Evolutionary conservation across 2,888 invertebrate genomes (phyloP).

Genomic region (Calliphora vomitoria): DNA sequence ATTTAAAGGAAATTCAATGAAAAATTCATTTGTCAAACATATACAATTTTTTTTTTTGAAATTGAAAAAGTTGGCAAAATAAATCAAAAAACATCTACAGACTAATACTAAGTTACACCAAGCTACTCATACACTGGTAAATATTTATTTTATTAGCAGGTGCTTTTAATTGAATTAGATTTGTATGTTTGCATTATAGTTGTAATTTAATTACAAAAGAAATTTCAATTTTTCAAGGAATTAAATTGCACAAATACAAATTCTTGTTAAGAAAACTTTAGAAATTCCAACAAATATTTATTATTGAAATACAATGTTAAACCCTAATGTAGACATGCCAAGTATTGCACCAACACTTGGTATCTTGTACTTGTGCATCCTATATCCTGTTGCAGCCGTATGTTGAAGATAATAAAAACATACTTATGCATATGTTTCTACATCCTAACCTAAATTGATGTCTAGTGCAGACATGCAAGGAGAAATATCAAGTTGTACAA

Average conservation of each 20-base stretch:
- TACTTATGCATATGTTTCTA: not conserved
- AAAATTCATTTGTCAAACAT: not conserved
- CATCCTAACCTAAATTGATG: not conserved
- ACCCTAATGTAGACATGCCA: not conserved
- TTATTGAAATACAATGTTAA: not conserved
- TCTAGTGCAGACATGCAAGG: not conserved
- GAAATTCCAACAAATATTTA: not conserved
- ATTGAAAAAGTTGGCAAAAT: slow-evolving; percentile 6
- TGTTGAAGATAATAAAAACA: not conserved
- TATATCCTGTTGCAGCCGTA: not conserved
- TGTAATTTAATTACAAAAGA: not conserved
- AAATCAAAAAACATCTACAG: not conserved
- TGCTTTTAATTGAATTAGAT: slow-evolving; percentile 18
- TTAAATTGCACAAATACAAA: not conserved
- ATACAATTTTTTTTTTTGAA: slow-evolving; percentile 3
- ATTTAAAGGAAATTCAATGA: slow-evolving; percentile 22
- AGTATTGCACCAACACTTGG: not conserved
- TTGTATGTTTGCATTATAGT: not conserved
- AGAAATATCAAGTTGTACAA: slow-evolving; percentile 17
- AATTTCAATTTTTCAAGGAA: not conserved
- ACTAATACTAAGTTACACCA: not conserved
- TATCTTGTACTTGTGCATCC: not conserved
- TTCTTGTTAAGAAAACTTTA: not conserved
- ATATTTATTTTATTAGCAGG: slow-evolving; percentile 9
- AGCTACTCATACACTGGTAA: not conserved